Evolutionary conservation across 92 coral and sea anemone genomes (phyloP).

Genomic region (Pocillopora meandrina): DNA sequence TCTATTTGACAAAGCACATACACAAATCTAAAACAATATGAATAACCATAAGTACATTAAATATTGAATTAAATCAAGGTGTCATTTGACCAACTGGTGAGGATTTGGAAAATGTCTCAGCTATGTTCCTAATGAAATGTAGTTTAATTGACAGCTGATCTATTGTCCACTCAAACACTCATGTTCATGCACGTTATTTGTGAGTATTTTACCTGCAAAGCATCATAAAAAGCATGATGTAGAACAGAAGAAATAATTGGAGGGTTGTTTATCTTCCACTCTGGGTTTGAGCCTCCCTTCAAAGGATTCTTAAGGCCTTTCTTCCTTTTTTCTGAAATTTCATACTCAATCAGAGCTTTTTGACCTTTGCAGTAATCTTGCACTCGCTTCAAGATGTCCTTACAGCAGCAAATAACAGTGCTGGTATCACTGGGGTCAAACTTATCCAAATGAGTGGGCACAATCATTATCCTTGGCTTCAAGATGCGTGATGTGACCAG

Average conservation of each 20-base stretch:
- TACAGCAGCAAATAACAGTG: slow-evolving; percentile 52
- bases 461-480: slow-evolving; percentile 84
- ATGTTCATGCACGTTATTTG: no score
- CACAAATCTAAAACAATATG: no score
- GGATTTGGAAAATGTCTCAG: no score
- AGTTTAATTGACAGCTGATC: no score
- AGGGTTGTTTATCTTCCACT: slow-evolving; percentile 51
- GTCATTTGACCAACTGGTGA: no score
- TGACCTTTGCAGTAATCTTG: slow-evolving; percentile 49
- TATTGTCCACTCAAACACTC: no score
- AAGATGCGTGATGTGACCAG: slow-evolving; percentile 78
- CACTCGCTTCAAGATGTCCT: slow-evolving; percentile 70
- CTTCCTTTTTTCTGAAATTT: slow-evolving; percentile 50
- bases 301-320: slow-evolving; percentile 26
- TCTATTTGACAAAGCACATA: no score
- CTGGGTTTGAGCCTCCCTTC: slow-evolving; percentile 34
- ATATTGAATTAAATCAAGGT: no score
- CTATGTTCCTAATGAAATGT: no score
- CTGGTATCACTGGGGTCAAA: slow-evolving; percentile 37
- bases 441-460: slow-evolving; percentile 84
- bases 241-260: slow-evolving; percentile 72
- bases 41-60: no score
- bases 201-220: slow-evolving; percentile 6
- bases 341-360: slow-evolving; percentile 51
- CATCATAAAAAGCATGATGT: background rate